Evolutionary conservation across 2,113 vertebrate genomes (phyloP), one percentile per base, ranked within the genome.

Genomic region (Tichodroma muraria): DNA sequence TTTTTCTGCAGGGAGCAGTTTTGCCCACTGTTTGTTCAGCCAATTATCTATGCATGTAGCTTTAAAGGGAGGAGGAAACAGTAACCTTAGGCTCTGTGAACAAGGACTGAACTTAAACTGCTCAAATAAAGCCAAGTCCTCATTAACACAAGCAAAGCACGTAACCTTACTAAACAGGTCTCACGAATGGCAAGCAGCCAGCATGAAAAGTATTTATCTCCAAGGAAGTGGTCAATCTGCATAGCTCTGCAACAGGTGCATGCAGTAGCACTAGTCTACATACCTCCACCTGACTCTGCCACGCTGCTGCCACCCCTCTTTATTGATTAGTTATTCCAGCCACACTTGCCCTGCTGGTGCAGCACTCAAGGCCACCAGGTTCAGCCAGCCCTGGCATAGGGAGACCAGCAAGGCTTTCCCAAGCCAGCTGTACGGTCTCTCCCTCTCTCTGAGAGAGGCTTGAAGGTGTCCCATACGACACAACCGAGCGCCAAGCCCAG

Each of bases 1-100:
- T 75, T 93, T 88, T 86, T 93, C 96, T 92, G n/a, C 3, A 31
- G 92, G 90, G 96, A 96, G 60, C 76, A 95, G 52, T 95, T 96
- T 44, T 93, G 82, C 86, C 92, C 87, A 76, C 70, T 95, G 92
- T 96, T 96, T 96, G 90, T 83, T 95, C 95, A 96, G 92, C 42
- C 92, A 95, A 94, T 96, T 95, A 95, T 94, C 92, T 93, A 93
- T 28, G 88, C 83, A 60, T 25, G 68, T 38, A 88, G 86, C 85
- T 96, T 90, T 70, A 88, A 90, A 88, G 64, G 27, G 78, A 73
- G 75, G 76, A 84, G 82, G 80, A 65, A 86, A 59, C 56, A 40
- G 88, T 88, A 90, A 95, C 88, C 76, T 90, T 85, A 78, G 79
- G 88, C 85, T 93, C 72, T 80, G 71, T 59, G 90, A 93, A 73